Base-by-base conservation (phyloP, 2,888 invertebrate species). In the Dryocosmus kuriphilus region DNA sequence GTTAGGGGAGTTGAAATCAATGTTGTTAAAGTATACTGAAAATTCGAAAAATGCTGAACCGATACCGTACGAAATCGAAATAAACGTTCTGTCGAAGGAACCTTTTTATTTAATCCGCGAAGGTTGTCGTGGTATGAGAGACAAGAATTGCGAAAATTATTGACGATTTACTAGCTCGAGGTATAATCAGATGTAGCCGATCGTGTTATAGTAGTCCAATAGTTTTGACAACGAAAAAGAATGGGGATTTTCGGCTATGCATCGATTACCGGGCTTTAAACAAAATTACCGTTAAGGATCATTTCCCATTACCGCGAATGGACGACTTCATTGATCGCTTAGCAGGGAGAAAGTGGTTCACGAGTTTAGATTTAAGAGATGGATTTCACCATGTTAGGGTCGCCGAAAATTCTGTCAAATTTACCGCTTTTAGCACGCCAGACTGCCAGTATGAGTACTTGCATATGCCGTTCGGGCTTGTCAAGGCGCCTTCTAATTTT, bases 221-320 rank as follows among this genome's bases (percentile, higher is more conserved):
- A n/a, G n/a, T n/a, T n/a, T n/a, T n/a, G n/a, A n/a, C n/a, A n/a
- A n/a, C n/a, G n/a, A n/a, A n/a, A n/a, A n/a, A n/a, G n/a, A n/a
- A n/a, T n/a, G n/a, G n/a, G n/a, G n/a, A n/a, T n/a, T n/a, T n/a
- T n/a, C n/a, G n/a, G n/a, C n/a, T n/a, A n/a, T n/a, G n/a, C n/a
- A n/a, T n/a, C n/a, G n/a, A n/a, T n/a, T n/a, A n/a, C n/a, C n/a
- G n/a, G n/a, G n/a, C n/a, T n/a, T n/a, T 82, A 35, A 79, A 78
- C 11, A 41, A 7, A 22, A n/a, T 22, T 11, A 75, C 71, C 0
- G 30, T 63, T 0, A 14, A 11, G 41, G 63, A 32, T 41, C 41
- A 55, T 30, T 74, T 79, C 63, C 73, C 71, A 0, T 57, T 89
- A n/a, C 86, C 88, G 2, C 79, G 82, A 27, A 84, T 89, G 11